Evolutionary conservation across 1,140 invertebrate species (phyloP), one percentile per base, ranked within the genome.

Genomic region (Conus betulinus): DNA sequence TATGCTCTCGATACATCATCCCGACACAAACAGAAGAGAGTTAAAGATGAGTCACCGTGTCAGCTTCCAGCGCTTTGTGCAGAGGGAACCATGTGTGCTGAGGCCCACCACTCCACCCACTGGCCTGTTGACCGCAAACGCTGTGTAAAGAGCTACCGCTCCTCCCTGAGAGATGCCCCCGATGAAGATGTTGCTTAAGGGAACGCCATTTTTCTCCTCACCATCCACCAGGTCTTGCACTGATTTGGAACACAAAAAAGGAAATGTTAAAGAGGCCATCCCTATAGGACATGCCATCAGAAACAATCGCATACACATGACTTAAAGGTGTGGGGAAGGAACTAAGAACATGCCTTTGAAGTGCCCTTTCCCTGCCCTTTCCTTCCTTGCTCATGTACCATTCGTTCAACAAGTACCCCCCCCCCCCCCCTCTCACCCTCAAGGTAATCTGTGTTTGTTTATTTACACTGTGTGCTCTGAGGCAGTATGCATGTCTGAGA

Each of bases 71-170:
- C 92, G 97, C 96, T 94, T 97, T 97, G 96, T 99, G 97, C 88
- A 99, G 95, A 13, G 99, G 99, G 91, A 99, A 96, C 99, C 99
- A 99, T 93, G 98, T 93, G 98, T 97, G 25, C 98, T 99, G 17
- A 99, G 96, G 15, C 97, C 97, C 92, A 99, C 96, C 15, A 99
- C 97, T 63, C 99, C 99, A 86, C 97, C 99, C 85, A 99, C 94
- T 79, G 96, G 91, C 94, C 98, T 97, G n/a, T 97, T 96, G 94
- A 96, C 98, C 39, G 97, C 98, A 86, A 99, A 96, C 51, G 98
- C 98, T 90, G 98, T 97, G 94, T 98, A 98, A 1, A 99, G 95
- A n/a, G 98, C 98, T 82, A 99, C 96, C 17, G 98, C 98, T n/a
- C 98, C 99, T 78, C 99, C 98, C 93, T 96, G 96, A 39, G 96